phyloP scores from a whole-genome alignment of 2,797 vertebrate genomes.

The Periophthalmus magnuspinnatus region DNA sequence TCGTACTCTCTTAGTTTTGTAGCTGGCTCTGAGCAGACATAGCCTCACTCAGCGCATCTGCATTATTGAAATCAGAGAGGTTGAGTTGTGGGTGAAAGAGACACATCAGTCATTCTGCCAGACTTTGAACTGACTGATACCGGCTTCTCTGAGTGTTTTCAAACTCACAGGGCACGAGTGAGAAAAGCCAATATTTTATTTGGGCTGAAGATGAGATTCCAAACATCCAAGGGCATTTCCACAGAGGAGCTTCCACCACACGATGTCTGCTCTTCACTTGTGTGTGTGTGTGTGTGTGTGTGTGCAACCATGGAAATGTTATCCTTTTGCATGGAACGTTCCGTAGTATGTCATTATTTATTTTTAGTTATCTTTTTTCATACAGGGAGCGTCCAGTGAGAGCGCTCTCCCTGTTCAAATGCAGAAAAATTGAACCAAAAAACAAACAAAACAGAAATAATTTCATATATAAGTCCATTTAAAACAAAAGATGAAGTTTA shows the following conservation, averaged over 20 bases:
- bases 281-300: not conserved
- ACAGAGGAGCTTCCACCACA: not conserved
- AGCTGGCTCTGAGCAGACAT: conserved; percentile 28
- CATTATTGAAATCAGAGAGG: conserved; percentile 48
- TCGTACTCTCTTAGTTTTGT: conserved; percentile 48
- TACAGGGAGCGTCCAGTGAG: no score
- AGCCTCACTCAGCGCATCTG: conserved; percentile 37
- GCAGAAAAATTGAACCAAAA: no score
- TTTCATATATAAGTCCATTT: no score
- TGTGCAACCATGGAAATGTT: not conserved
- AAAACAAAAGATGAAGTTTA: no score
- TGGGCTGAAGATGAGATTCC: not conserved
- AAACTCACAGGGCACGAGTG: not conserved
- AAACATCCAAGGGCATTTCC: not conserved
- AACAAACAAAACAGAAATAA: no score
- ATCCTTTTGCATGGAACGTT: not conserved
- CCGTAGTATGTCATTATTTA: not conserved
- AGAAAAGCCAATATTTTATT: conserved; percentile 1
- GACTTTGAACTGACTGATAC: conserved; percentile 1
- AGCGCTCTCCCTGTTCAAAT: no score
- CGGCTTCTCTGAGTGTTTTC: not conserved
- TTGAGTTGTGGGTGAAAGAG: conserved; percentile 21
- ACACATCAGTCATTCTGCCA: conserved; percentile 11
- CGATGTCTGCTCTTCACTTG: not conserved
- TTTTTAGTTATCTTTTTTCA: no score